These are phyloP conservation scores for Notothenia coriiceps DNA, from an alignment of 2,113 vertebrate genomes.

Conservation along the genomic window DNA sequence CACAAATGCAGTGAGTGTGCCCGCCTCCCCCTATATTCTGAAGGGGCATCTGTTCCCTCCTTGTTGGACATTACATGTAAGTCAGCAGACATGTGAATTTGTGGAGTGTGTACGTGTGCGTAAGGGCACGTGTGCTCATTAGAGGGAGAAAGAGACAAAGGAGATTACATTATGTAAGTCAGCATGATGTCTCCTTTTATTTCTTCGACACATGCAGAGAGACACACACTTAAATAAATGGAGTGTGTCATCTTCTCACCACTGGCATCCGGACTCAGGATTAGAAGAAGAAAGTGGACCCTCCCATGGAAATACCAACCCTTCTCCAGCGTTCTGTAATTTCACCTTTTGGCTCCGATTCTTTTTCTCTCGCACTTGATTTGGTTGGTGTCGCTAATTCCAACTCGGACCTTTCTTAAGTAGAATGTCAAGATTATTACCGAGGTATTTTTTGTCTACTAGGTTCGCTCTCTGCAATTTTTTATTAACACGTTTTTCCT, in stretches of 20 bases:
- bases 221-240: slow-evolving; percentile 1
- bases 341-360: slow-evolving; percentile 28
- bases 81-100: slow-evolving; percentile 9
- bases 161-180: slow-evolving; percentile 55
- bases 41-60: slow-evolving; percentile 57
- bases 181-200: slow-evolving; percentile 21
- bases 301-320: slow-evolving; percentile 27
- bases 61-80: slow-evolving; percentile 48
- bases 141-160: slow-evolving; percentile 38
- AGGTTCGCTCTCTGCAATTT: slow-evolving; percentile 32
- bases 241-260: slow-evolving; percentile 29
- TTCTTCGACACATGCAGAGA: slow-evolving; percentile 25
- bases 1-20: slow-evolving; percentile 38
- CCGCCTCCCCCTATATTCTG: slow-evolving; percentile 42
- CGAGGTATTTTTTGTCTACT: slow-evolving; percentile 29
- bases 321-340: slow-evolving; percentile 20
- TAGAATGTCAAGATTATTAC: slow-evolving; percentile 52
- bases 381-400: slow-evolving; percentile 38
- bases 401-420: slow-evolving; percentile 53
- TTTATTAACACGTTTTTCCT: slow-evolving; percentile 49
- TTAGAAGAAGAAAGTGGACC: slow-evolving; percentile 10
- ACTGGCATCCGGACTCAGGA: slow-evolving; percentile 31
- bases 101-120: slow-evolving; percentile 10
- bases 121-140: slow-evolving; percentile 5
- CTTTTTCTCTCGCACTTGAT: slow-evolving; percentile 6